These are phyloP conservation scores for Heliconius melpomene DNA, from an alignment of 1,140 invertebrate species.

Conservation along the genomic window DNA sequence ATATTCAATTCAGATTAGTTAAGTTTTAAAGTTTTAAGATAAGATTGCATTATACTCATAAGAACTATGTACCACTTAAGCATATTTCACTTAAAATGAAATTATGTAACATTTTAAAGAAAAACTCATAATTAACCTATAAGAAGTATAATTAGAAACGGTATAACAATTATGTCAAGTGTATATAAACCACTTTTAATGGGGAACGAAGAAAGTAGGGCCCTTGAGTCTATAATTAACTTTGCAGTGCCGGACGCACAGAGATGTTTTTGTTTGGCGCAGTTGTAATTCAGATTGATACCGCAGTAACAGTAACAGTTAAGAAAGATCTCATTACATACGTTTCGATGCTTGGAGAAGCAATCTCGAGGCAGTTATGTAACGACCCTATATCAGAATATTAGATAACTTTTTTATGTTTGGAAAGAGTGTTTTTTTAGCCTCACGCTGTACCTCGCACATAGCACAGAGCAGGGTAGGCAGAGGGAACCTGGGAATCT, in stretches of 20 bases:
- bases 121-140: conserved; percentile 7
- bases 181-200: conserved; percentile 49
- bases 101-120: neutral
- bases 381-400: neutral
- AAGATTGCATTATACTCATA: neutral
- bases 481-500: neutral
- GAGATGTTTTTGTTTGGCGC: conserved; percentile 40
- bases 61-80: neutral
- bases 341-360: conserved; percentile 1
- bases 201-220: conserved; percentile 47
- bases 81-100: neutral
- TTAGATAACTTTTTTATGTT: neutral
- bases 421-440: neutral
- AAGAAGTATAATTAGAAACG: conserved; percentile 27
- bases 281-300: conserved; percentile 32
- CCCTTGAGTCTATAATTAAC: conserved; percentile 54
- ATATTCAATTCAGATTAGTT: conserved; percentile 1
- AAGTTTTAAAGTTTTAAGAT: neutral
- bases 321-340: conserved; percentile 19
- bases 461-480: neutral
- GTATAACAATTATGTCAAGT: conserved; percentile 43
- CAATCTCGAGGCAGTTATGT: neutral
- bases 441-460: too few species aligned
- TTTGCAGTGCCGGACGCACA: conserved; percentile 46
- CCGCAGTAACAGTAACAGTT: conserved; percentile 14